phyloP scores from a whole-genome alignment of 2,113 vertebrate species.

The Terrapene triunguis region DNA sequence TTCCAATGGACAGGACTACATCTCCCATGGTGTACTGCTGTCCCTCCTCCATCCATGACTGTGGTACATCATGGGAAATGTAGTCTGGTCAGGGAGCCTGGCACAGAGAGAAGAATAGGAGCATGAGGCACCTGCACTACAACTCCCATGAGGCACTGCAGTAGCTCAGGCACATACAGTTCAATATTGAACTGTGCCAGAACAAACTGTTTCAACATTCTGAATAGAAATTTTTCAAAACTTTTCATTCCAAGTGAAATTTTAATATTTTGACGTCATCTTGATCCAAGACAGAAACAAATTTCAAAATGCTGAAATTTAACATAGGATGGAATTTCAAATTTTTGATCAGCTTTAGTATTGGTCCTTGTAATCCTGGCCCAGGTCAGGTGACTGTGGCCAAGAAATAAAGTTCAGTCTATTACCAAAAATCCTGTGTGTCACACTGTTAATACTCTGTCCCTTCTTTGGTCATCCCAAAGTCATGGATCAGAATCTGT shows the following conservation, averaged over 20 bases:
- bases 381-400: background rate
- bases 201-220: background rate
- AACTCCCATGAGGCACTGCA: background rate
- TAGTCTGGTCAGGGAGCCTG: background rate
- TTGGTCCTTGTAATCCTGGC: background rate
- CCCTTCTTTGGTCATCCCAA: background rate
- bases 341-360: background rate
- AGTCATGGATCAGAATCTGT: background rate
- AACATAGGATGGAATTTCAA: background rate
- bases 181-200: background rate
- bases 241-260: background rate
- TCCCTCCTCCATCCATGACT: background rate
- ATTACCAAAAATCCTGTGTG: background rate
- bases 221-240: background rate
- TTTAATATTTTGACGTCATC: background rate
- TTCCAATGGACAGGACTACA: background rate
- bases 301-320: background rate
- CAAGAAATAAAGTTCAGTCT: background rate
- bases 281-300: background rate
- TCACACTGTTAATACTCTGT: background rate
- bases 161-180: background rate
- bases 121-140: background rate
- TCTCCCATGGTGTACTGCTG: accelerated
- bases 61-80: background rate
- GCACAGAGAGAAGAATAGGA: background rate